A percentile compares a stretch with the other conserved stretches of the same genome.
These are phyloP conservation scores for Sapajus apella DNA, from an alignment of 2,113 vertebrate genomes.

Conservation along the genomic window DNA sequence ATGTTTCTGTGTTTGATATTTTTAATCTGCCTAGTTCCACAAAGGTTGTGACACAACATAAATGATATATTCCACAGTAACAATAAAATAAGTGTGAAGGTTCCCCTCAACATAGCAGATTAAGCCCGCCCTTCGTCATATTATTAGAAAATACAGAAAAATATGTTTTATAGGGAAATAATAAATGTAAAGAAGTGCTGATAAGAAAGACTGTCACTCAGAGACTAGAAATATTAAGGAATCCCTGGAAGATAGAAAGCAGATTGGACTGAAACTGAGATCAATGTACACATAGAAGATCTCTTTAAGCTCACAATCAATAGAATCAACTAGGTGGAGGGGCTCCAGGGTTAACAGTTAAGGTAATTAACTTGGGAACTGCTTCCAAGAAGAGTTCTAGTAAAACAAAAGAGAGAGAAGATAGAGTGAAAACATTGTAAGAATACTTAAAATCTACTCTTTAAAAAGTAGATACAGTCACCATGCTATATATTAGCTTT, in stretches of 20 bases:
- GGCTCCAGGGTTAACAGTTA: not conserved
- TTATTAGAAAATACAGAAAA: conserved; percentile 27
- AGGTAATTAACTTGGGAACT: not conserved
- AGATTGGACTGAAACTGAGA: not conserved
- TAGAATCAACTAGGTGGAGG: not conserved
- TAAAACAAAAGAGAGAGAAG: not conserved
- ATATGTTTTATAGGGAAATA: conserved; percentile 37
- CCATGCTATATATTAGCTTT: not conserved
- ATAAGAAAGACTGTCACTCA: not conserved
- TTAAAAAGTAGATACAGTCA: not conserved
- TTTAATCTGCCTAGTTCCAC: not conserved
- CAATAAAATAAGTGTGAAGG: not conserved
- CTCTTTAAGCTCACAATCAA: conserved; percentile 24
- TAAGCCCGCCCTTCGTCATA: not conserved
- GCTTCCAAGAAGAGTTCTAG: not conserved
- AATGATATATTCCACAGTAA: not conserved
- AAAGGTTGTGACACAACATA: not conserved
- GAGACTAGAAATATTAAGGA: not conserved
- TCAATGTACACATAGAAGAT: not conserved
- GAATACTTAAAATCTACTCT: not conserved
- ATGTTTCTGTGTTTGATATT: conserved; percentile 2
- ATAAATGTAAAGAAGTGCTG: not conserved
- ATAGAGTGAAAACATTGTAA: not conserved
- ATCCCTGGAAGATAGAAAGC: conserved; percentile 24
- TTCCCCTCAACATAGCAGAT: conserved; percentile 9